Base-by-base conservation (phyloP, 2,797 vertebrate genomes). In the Myotis findleyi region DNA sequence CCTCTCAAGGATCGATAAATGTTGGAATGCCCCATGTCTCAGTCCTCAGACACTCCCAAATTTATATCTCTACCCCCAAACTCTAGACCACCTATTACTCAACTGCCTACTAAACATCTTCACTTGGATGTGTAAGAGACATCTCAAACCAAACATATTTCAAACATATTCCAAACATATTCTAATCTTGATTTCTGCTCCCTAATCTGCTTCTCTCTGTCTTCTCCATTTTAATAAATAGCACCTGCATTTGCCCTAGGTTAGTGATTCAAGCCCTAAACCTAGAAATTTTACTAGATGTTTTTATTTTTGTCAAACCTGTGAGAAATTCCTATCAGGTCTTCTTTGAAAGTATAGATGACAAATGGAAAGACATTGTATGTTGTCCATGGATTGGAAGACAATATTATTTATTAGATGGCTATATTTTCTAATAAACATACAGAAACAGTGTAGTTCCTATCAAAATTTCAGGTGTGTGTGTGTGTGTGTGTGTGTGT, bases 341-440 rank as follows among this genome's bases (percentile, higher is more conserved):
- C 55, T 66, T 87, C 59, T 93, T 93, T 76, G 49, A 92, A 93
- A 93, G 69, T 53, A 85, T 7, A 30, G 49, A 49, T 89, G 30
- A 44, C 49, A 90, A 95, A 81, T 59, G 16, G 21, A 92, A 92
- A 95, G n/a, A 73, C 44, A 89, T 57, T 5, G 23, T 44, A 0
- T 62, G 59, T 30, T 64, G 73, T 84, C 94, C n/a, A 72, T 59
- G 41, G 18, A 41, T 57, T 85, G 38, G 12, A 87, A 93, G 25
- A 72, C 72, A 87, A 20, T 21, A 23, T 27, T 84, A 62, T 33
- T 27, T 87, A 62, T 38, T 77, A 38, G 66, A 62, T 36, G 25
- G 3, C 12, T 73, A 20, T 44, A 64, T 76, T 89, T 17, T 30
- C 6, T 16, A 72, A 21, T 62, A 27, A 18, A 71, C n/a, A 57